Percentiles rank a stretch among this genome's conserved stretches.
phyloP scores from a whole-genome alignment of 2,113 vertebrate species.

The Diglossa brunneiventris region DNA sequence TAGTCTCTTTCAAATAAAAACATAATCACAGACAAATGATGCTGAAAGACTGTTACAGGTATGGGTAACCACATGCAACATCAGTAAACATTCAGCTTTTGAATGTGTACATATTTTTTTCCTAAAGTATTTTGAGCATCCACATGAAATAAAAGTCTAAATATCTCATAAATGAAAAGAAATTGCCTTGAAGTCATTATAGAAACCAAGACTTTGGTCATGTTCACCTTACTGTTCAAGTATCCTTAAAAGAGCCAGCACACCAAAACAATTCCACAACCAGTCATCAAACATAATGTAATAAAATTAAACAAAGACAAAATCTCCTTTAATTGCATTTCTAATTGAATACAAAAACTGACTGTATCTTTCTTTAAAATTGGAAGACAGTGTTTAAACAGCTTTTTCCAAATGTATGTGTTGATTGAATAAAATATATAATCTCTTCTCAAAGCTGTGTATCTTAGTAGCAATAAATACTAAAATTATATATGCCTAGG shows the following conservation, averaged over 20 bases:
- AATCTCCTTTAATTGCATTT: neutral
- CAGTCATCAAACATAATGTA: neutral
- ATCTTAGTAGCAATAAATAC: neutral
- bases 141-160: neutral
- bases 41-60: neutral
- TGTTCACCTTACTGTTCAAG: neutral
- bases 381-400: neutral
- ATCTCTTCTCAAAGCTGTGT: neutral
- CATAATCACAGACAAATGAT: neutral
- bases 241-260: neutral
- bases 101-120: neutral
- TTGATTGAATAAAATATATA: neutral
- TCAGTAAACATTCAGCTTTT: neutral
- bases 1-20: slow-evolving; percentile 45
- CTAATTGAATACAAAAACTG: neutral
- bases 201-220: neutral
- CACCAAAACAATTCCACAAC: neutral
- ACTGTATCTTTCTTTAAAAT: neutral
- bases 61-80: neutral
- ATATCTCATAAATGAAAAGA: neutral
- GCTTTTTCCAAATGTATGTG: neutral
- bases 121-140: neutral
- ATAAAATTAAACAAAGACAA: neutral
- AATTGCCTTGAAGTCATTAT: neutral
- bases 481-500: neutral